Percentiles rank a stretch among this genome's conserved stretches.
Conservation (phyloP, 2,888 invertebrate species). For the Hydropsyche betteni region DNA sequence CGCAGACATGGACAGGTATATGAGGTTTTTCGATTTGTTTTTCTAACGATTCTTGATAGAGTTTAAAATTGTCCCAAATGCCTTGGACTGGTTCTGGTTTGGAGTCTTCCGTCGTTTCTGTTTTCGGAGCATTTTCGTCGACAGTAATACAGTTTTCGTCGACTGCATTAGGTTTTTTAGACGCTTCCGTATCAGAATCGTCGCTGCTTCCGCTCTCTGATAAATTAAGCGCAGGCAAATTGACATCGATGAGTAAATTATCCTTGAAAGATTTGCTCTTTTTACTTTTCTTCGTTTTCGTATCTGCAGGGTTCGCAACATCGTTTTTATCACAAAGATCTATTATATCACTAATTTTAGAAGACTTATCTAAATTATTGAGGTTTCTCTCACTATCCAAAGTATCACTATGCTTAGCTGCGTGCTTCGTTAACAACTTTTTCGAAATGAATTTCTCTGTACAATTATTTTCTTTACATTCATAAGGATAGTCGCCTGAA, state of each 20-base stretch:
- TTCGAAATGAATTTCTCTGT: conserved; percentile 82
- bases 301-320: conserved; percentile 52
- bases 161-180: conserved; percentile 34
- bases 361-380: conserved; percentile 1
- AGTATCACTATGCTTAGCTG: conserved; percentile 67
- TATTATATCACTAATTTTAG: neutral
- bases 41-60: conserved; percentile 76
- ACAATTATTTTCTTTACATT: conserved; percentile 77
- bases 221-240: conserved; percentile 83
- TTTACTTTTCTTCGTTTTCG: conserved; percentile 52
- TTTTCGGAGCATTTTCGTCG: conserved; percentile 50
- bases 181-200: conserved; percentile 60
- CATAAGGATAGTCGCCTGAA: conserved; percentile 74
- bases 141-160: conserved; percentile 35
- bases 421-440: conserved; percentile 79
- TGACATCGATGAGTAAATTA: conserved; percentile 63
- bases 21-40: conserved; percentile 65
- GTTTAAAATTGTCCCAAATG: conserved; percentile 81
- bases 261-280: conserved; percentile 64
- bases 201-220: conserved; percentile 86
- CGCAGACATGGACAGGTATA: conserved; percentile 67
- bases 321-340: conserved; percentile 55
- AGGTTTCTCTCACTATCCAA: conserved; percentile 53
- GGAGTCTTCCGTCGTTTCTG: conserved; percentile 60
- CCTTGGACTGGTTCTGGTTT: conserved; percentile 73